phyloP scores from a whole-genome alignment of 1,140 invertebrate species.

The Microvelia longipes region DNA sequence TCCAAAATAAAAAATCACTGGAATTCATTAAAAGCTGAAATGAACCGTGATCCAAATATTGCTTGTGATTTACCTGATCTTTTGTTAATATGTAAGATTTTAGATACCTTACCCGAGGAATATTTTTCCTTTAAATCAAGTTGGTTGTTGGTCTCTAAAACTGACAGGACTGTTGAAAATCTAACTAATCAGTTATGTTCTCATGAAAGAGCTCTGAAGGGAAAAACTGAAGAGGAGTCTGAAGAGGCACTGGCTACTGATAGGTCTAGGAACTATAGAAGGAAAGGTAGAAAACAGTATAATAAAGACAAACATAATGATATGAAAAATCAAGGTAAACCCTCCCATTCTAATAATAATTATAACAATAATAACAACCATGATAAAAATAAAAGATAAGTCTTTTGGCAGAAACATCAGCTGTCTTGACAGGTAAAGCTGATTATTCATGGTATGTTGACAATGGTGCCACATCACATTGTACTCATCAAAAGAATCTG shows the following conservation, averaged over 20 bases:
- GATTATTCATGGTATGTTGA: conserved; percentile 23
- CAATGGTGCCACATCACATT: conserved; percentile 26
- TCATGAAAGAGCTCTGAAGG: not conserved
- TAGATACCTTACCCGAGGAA: not conserved
- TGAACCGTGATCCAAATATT: not conserved
- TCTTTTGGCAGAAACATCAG: not conserved
- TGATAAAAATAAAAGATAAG: not conserved
- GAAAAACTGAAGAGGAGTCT: not conserved
- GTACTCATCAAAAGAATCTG: conserved; percentile 19
- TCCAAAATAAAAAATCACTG: not conserved
- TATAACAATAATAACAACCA: not conserved
- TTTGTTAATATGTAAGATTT: not conserved
- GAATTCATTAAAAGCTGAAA: not conserved
- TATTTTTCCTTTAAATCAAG: not conserved
- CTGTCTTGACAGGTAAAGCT: conserved; percentile 11
- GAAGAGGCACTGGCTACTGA: not conserved
- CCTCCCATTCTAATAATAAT: not conserved
- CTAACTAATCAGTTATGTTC: not conserved
- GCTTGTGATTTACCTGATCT: not conserved
- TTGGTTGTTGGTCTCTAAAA: not conserved
- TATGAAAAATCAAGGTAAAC: not conserved
- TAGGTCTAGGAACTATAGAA: not conserved
- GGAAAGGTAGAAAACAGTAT: not conserved
- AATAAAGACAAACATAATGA: not conserved
- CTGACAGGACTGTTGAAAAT: not conserved